Evolutionary conservation across 1,140 invertebrate genomes (phyloP).

Genomic region (Anastrepha obliqua): DNA sequence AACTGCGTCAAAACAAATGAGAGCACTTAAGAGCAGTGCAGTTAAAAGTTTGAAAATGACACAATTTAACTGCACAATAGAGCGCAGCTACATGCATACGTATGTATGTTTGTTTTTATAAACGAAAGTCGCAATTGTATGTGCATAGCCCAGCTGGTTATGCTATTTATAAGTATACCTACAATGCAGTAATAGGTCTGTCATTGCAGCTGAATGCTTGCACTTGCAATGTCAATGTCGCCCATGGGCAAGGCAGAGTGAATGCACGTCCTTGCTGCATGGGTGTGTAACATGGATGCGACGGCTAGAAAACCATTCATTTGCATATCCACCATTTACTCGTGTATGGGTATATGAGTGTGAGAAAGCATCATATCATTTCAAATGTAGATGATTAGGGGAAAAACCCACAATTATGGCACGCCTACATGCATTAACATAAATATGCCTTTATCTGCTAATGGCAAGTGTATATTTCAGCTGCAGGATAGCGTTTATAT

Average conservation of each 20-base stretch:
- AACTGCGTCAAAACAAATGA: too few species aligned
- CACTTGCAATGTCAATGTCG: constrained; percentile 41
- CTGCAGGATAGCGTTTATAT: background rate
- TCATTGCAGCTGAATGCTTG: background rate
- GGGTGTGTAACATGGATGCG: background rate
- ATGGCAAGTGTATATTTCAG: background rate
- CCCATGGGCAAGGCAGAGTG: background rate
- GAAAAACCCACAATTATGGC: background rate
- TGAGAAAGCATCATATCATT: background rate
- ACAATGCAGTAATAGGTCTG: background rate
- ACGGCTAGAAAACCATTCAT: background rate
- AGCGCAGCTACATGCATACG: background rate
- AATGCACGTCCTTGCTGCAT: background rate
- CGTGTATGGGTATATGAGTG: background rate
- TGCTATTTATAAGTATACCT: background rate
- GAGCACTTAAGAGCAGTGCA: background rate
- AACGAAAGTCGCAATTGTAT: background rate
- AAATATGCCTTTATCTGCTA: background rate
- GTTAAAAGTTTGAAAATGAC: background rate
- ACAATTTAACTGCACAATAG: background rate
- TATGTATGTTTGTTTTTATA: background rate
- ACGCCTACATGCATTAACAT: background rate
- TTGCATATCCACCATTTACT: background rate
- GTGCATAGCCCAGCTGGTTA: background rate
- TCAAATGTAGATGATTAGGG: background rate